Conservation (phyloP, 2,888 invertebrate species). For the Macaria notata region DNA sequence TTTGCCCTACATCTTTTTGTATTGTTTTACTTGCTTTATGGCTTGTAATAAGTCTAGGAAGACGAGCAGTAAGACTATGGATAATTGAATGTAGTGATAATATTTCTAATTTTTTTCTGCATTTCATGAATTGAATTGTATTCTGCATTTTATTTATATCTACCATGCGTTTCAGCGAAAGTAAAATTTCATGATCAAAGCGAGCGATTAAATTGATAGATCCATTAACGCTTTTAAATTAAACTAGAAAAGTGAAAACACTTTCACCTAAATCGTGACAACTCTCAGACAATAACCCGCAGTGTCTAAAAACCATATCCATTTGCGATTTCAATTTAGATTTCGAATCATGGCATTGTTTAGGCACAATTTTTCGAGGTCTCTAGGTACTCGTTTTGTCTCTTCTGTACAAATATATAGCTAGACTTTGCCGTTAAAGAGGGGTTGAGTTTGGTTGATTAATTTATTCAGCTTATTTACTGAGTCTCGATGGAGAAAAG, state of each 20-base stretch:
- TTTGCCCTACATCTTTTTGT: too few relatives aligned
- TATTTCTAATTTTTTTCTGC: too few relatives aligned
- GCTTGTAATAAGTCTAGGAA: too few relatives aligned
- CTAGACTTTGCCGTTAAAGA: conserved; percentile 58
- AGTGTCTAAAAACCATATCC: neutral
- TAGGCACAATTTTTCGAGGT: neutral
- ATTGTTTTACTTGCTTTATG: too few relatives aligned
- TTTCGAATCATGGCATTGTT: neutral
- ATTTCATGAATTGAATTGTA: too few relatives aligned
- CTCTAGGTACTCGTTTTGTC: conserved; percentile 6
- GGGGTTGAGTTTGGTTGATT: conserved; percentile 67
- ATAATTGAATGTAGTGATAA: too few relatives aligned
- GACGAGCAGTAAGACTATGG: too few relatives aligned
- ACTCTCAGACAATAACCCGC: conserved; percentile 12
- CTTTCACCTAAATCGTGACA: conserved; percentile 21
- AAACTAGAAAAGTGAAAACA: conserved; percentile 17
- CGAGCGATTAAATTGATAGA: conserved; percentile 22
- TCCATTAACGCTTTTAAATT: conserved; percentile 17
- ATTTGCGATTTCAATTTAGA: neutral
- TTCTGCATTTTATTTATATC: too few relatives aligned
- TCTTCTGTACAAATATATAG: conserved; percentile 25
- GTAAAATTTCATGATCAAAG: conserved; percentile 12
- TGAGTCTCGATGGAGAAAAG: conserved; percentile 73
- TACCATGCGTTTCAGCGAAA: conserved; percentile 4
- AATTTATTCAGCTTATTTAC: conserved; percentile 77